These are phyloP conservation scores for Eutrigla gurnardus DNA, from an alignment of 2,797 vertebrate genomes.

Conservation along the genomic window DNA sequence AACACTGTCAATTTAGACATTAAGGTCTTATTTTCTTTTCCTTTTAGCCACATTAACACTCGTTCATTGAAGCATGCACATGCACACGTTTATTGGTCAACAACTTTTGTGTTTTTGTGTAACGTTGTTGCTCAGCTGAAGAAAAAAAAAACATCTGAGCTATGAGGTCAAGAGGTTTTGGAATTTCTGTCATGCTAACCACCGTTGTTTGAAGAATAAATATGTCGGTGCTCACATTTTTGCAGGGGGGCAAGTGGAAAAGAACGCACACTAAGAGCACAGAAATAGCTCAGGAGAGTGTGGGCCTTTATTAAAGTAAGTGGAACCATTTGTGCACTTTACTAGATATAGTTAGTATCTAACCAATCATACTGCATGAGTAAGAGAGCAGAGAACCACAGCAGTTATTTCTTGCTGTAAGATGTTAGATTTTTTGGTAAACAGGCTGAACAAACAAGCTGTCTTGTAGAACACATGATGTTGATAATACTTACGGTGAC, in stretches of 20 bases:
- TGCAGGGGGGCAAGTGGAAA: conserved; percentile 9
- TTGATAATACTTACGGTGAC: conserved; percentile 12
- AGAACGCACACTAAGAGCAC: conserved; percentile 8
- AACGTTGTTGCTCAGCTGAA: conserved; percentile 38
- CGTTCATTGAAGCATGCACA: background rate
- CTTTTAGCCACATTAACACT: conserved; percentile 8
- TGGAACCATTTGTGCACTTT: background rate
- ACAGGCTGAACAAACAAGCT: background rate
- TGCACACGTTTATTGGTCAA: conserved; percentile 23
- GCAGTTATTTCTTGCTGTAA: background rate
- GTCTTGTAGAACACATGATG: background rate
- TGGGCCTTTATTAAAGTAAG: conserved; percentile 1
- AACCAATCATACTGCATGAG: background rate
- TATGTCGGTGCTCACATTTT: conserved; percentile 30
- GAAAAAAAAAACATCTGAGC: conserved; percentile 29
- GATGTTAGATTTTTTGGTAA: background rate
- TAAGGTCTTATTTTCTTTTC: conserved; percentile 26
- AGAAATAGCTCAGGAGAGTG: conserved; percentile 1
- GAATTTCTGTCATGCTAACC: conserved; percentile 48
- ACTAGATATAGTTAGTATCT: background rate
- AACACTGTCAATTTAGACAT: conserved; percentile 28
- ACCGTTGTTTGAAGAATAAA: conserved; percentile 35
- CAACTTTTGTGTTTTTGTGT: background rate
- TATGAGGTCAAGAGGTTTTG: conserved; percentile 49
- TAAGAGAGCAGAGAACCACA: background rate